A percentile compares a stretch with the other conserved stretches of the same genome.
phyloP scores from a whole-genome alignment of 2,888 invertebrate species.

The Rhagonycha fulva region DNA sequence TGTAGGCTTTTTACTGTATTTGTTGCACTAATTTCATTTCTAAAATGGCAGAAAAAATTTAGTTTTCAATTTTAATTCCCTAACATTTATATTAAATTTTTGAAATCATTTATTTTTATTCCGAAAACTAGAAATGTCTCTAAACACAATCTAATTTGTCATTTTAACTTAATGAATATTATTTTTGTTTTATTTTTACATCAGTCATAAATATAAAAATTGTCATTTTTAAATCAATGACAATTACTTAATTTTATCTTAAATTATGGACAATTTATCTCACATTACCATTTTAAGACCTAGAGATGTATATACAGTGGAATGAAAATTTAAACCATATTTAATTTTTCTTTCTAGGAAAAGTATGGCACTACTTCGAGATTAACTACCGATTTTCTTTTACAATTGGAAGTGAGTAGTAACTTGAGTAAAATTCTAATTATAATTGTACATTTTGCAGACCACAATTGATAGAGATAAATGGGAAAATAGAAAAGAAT shows the following conservation, averaged over 20 bases:
- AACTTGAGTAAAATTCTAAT: neutral
- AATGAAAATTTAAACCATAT: neutral
- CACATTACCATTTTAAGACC: slow-evolving; percentile 16
- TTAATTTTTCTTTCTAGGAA: neutral
- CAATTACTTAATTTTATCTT: neutral
- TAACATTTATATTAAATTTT: too few species aligned
- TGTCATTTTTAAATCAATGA: neutral
- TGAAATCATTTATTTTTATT: too few species aligned
- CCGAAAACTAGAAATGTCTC: too few species aligned
- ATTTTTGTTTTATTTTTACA: neutral
- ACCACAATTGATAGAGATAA: slow-evolving; percentile 16
- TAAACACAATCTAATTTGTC: neutral
- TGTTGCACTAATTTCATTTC: too few species aligned
- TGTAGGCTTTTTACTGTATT: too few species aligned
- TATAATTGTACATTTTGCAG: neutral
- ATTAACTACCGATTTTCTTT: slow-evolving; percentile 8
- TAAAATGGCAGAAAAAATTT: too few species aligned
- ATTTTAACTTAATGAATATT: neutral
- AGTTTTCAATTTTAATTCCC: too few species aligned
- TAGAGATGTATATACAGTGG: slow-evolving; percentile 5
- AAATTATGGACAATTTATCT: slow-evolving; percentile 1
- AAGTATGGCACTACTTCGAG: neutral
- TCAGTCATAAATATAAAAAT: neutral
- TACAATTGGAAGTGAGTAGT: slow-evolving; percentile 5
- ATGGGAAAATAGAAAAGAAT: slow-evolving; percentile 19